Evolutionary conservation across 53 echinoderm and acorn worm species (phyloP), one percentile per base, ranked within the genome.

Genomic region (Echinometra lucunter): DNA sequence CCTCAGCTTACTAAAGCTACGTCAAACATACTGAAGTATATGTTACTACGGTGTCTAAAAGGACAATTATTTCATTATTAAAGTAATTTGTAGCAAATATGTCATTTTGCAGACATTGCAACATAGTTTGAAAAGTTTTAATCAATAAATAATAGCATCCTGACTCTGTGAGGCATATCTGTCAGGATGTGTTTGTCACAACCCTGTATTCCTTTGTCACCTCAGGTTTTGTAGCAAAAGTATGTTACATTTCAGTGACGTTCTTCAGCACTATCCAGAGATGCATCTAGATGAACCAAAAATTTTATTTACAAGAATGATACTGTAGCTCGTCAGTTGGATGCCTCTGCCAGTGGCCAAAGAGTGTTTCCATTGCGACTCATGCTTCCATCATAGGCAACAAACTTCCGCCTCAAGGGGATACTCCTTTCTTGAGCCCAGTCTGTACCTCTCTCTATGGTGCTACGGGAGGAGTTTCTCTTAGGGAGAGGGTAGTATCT

Each of bases 271-370:
- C 78, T 40, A 6, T 30, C 42, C 78, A 78, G 42, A 78, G 38
- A 78, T 38, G 69, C 42, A 40, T 23, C 7, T n/a, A 72, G 13
- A 72, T 4, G 11, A 28, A 13, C 34, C 35, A 15, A 72, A 30
- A 28, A 72, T 72, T n/a, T 15, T 34, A 45, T 44, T 42, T 44
- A 28, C 85, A 25, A 44, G 53, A 53, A 18, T 44, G 44, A 25
- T 44, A 45, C n/a, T 4, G 23, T 40, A 21, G 21, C n/a, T 17
- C 17, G 45, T 88, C 88, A 85, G 13, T 88, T 55, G 56, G 91
- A 91, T 17, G 66, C 72, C 92, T 92, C 92, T 44, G 69, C 44
- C 25, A 92, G 16, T 34, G 92, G 4, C 72, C 92, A 92, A 27
- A 92, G 72, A 27, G 16, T 70, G 69, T 70, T 92, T 4, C 47